Base-by-base conservation (phyloP, 2,797 vertebrate species). In the Pangasius djambal region DNA sequence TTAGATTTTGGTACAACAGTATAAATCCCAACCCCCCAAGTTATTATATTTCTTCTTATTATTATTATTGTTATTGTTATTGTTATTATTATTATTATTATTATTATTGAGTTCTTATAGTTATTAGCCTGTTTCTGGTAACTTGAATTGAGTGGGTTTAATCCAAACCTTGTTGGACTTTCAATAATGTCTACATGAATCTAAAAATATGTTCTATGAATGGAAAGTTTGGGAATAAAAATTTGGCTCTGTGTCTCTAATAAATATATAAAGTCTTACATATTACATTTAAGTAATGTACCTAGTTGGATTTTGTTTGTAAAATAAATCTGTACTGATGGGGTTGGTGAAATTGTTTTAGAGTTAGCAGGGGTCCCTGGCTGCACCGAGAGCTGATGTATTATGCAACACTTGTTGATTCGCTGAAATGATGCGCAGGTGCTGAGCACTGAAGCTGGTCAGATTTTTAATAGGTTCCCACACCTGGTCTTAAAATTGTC, bases 321-420 rank as follows among this genome's bases (percentile, higher is more conserved):
- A 25, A 82, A 82, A 37, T 22, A 6, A 37, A 81, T 81, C 15
- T 79, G 44, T 52, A n/a, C 44, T n/a, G 13, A n/a, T 12, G 20
- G 18, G 31, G 18, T 25, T 20, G 4, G 34, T 40, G 79, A 40
- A 78, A 37, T 81, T 6, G 57, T 28, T n/a, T 16, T 8, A 8
- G 61, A 48, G 22, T n/a, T 65, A 13, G 2, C 28, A 4, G 8
- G 20, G 31, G 57, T 61, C 2, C 52, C 6, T 63, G 37, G 59
- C 25, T 20, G n/a, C 61, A 50, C 61, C 0, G 28, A 31, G 40
- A 50, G 34, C 82, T 67, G 22, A 83, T 83, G 40, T 20, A 67
- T 63, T 78, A 85, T 78, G 37, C 63, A 81, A 31, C 44, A 40
- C 65, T 25, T 87, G 81, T 89, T 90, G 75, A 87, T 85, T 67